A percentile compares a stretch with the other conserved stretches of the same genome.
These are phyloP conservation scores for Eupithecia vulgata DNA, from an alignment of 2,888 invertebrate genomes.

Conservation along the genomic window DNA sequence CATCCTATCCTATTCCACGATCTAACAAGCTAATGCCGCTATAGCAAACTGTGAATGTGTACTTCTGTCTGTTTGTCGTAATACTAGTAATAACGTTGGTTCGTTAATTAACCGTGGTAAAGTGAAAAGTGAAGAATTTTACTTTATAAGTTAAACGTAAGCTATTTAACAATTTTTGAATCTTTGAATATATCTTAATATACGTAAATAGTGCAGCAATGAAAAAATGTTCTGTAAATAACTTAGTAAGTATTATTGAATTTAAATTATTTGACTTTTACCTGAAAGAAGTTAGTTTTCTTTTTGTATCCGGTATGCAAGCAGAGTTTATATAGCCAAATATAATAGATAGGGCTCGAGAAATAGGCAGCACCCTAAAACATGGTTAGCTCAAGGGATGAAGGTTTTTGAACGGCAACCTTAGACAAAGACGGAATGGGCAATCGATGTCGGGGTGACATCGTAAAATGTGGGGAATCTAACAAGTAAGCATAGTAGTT, in stretches of 20 bases:
- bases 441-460: background rate
- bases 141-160: too few relatives aligned
- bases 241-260: background rate
- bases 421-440: conserved; percentile 9
- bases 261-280: background rate
- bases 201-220: background rate
- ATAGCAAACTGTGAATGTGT: background rate
- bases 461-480: conserved; percentile 8
- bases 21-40: background rate
- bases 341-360: background rate
- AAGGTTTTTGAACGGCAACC: background rate
- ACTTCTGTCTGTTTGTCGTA: background rate
- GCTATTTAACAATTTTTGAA: too few relatives aligned
- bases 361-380: background rate
- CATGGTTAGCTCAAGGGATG: background rate
- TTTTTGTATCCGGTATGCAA: background rate
- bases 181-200: background rate
- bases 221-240: background rate
- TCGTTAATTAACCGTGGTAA: background rate
- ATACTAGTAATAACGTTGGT: background rate
- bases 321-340: background rate
- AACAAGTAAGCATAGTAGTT: background rate
- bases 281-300: background rate
- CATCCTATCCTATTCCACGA: conserved; percentile 21
- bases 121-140: background rate